Conservation (phyloP, 2,888 invertebrate genomes). For the Heliconius ethilla region DNA sequence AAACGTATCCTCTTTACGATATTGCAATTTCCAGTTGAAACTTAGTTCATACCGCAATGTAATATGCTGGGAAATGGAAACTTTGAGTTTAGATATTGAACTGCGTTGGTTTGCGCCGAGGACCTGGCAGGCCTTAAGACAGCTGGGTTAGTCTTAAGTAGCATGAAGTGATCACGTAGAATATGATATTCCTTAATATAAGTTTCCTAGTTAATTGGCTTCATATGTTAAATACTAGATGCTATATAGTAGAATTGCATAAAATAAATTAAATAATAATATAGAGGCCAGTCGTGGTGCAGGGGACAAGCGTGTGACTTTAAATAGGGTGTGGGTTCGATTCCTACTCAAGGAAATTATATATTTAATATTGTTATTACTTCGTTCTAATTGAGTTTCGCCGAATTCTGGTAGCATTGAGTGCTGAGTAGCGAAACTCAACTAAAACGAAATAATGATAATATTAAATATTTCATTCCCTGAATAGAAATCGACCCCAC, state of each 20-base stretch:
- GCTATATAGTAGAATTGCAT: neutral
- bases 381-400: no score
- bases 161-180: neutral
- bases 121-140: conserved; percentile 16
- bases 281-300: no score
- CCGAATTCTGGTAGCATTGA: no score
- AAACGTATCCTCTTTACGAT: conserved; percentile 31
- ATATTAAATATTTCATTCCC: no score
- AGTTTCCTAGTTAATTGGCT: neutral
- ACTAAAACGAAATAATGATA: no score
- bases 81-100: conserved; percentile 33
- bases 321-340: neutral
- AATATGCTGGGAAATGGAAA: conserved; percentile 31
- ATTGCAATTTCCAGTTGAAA: conserved; percentile 30
- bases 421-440: no score
- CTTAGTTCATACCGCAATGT: conserved; percentile 27
- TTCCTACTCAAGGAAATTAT: neutral
- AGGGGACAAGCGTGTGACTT: no score
- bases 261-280: no score
- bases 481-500: no score
- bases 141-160: conserved; percentile 13
- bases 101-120: conserved; percentile 23
- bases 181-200: neutral
- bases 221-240: neutral
- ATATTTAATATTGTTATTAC: neutral